A percentile compares a stretch with the other conserved stretches of the same genome.
Evolutionary conservation across 1,140 invertebrate genomes (phyloP).

Genomic region (Panagrolaimus sp.): DNA sequence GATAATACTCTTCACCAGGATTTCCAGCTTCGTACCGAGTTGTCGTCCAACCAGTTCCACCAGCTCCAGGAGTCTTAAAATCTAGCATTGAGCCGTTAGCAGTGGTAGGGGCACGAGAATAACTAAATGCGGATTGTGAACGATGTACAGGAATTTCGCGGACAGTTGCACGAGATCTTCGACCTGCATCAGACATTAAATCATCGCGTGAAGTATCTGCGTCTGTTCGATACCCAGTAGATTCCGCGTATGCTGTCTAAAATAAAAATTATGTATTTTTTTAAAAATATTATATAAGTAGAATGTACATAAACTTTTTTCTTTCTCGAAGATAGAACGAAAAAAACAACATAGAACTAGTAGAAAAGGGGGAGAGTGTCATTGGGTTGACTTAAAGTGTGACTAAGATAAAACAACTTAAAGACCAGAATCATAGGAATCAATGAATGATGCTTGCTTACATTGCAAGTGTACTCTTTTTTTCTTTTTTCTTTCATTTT

Average conservation of each 20-base stretch:
- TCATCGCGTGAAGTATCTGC: conserved; percentile 38
- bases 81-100: conserved; percentile 16
- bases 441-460: too few relatives aligned
- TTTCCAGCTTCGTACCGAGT: conserved; percentile 20
- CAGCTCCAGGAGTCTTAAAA: conserved; percentile 19
- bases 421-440: too few relatives aligned
- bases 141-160: conserved; percentile 54
- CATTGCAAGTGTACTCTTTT: too few relatives aligned
- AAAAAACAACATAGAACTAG: too few relatives aligned
- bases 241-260: conserved; percentile 13
- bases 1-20: conserved; percentile 49
- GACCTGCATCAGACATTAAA: conserved; percentile 31
- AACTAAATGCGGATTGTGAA: conserved; percentile 41
- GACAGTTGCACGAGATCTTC: conserved; percentile 43
- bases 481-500: too few relatives aligned
- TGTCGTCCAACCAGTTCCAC: conserved; percentile 7
- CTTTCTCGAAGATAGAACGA: too few relatives aligned
- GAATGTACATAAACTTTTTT: too few relatives aligned
- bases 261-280: too few relatives aligned
- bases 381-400: too few relatives aligned
- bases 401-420: too few relatives aligned
- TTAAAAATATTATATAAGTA: too few relatives aligned
- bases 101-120: conserved; percentile 30
- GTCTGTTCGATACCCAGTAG: conserved; percentile 16
- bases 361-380: too few relatives aligned